Evolutionary conservation across 2,113 vertebrate species (phyloP), one percentile per base, ranked within the genome.

Genomic region (Piliocolobus tephrosceles): DNA sequence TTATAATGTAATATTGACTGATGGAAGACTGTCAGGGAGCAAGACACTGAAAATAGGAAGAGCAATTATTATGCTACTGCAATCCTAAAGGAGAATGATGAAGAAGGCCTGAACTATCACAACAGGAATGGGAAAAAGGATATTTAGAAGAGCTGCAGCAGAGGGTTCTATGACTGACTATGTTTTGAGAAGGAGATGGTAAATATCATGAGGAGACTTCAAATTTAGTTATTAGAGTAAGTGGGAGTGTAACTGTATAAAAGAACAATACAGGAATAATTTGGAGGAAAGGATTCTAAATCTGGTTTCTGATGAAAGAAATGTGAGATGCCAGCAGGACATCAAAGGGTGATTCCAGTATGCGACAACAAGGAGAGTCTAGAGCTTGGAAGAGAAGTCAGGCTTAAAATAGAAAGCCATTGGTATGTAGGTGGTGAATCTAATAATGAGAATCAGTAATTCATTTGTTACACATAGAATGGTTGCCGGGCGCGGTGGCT

Each of bases 1-100:
- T 88, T 80, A 90, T 90, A 43, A 55, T 80, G 52, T 58, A 84
- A 92, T 84, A 88, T 64, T 92, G 47, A 57, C 38, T 90, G 57
- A 58, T 61, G 43, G n/a, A 70, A 68, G 40, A 55, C 6, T 91
- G 43, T 30, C 84, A 79, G 50, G n/a, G 57, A 92, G 61, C 27
- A 64, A 95, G 58, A 88, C 27, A 86, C 38, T 91, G 35, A 1
- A 27, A 57, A 81, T 4, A 79, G 43, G 52, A 32, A 76, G 70
- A 83, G 9, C 22, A 91, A 23, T 78, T 45, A 17, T 78, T 52
- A 55, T 55, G 78, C 61, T 92, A 89, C 14, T 14, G 16, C 8
- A 61, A 32, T 78, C n/a, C 52, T 88, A 55, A 72, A 43, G 17
- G 47, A 52, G 16, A 92, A 72, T 78, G 57, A 91, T 35, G 35